Evolutionary conservation across 2,797 vertebrate species (phyloP), one percentile per base, ranked within the genome.

Genomic region (Cetoscarus ocellatus): DNA sequence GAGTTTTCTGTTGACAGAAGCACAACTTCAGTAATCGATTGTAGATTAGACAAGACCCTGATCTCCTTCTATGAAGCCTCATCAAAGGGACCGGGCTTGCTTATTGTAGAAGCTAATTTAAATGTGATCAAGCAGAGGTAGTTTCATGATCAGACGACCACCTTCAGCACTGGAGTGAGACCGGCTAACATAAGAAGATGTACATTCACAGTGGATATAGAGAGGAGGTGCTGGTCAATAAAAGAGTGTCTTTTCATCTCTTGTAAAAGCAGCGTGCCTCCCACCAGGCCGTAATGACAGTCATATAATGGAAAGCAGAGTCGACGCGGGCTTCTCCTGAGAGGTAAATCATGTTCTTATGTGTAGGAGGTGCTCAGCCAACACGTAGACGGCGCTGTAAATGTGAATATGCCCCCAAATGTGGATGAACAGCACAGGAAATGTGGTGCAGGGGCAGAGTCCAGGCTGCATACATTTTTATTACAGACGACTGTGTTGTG

Each of bases 191-290:
- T 15, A 10, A 57, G 54, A 39, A 58, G 43, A 50, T 48, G n/a
- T 43, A 15, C 70, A 72, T 74, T 53, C 72, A 56, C 47, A 18
- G 67, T 36, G 15, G 51, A 66, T 48, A 53, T 40, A 47, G 14
- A 10, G 1, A 57, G 63, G 73, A 73, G 66, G 19, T 38, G 58
- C 34, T 40, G 58, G 57, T 64, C 77, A 76, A 76, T 78, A 69
- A 64, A 74, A 69, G 39, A 13, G 9, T 45, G 51, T 48, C 48
- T 50, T 76, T 68, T 85, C 59, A 77, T 83, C 65, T 64, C 53
- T 19, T 57, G 10, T 58, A 58, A 77, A 72, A 79, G 58, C 80
- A 51, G 38, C 2, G 52, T 47, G 35, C 56, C 62, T 75, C 67
- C 81, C 62, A 84, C 63, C 53, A 19, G n/a, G 52, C 35, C 56